These are phyloP conservation scores for Macrotrachela quadricornifera DNA, from an alignment of 1,140 invertebrate species.

Conservation along the genomic window DNA sequence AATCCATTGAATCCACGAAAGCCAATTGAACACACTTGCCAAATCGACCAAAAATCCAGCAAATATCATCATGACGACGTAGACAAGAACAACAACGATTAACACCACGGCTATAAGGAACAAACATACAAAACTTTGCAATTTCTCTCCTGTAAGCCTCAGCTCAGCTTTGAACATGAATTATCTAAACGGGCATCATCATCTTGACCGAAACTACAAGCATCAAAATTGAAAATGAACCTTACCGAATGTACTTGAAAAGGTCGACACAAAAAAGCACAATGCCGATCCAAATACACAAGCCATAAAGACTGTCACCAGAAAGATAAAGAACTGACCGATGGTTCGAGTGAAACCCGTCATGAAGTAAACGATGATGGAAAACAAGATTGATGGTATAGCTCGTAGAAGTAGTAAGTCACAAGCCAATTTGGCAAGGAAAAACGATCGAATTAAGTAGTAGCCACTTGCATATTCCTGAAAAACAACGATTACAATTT, in stretches of 20 bases:
- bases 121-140: too few species aligned
- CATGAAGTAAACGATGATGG: constrained; percentile 24
- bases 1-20: constrained; percentile 23
- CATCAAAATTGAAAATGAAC: too few species aligned
- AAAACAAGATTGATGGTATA: constrained; percentile 20
- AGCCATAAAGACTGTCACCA: constrained; percentile 17
- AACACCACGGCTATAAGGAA: constrained; percentile 14
- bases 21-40: constrained; percentile 17
- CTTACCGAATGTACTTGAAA: too few species aligned
- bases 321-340: constrained; percentile 20
- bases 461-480: constrained; percentile 19
- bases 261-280: constrained; percentile 20
- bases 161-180: too few species aligned
- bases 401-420: constrained; percentile 24
- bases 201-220: too few species aligned
- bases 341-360: constrained; percentile 20
- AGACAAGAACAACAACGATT: constrained; percentile 19
- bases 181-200: too few species aligned
- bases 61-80: constrained; percentile 29
- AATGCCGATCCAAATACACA: constrained; percentile 19
- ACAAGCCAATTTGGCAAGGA: constrained; percentile 25
- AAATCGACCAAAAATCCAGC: constrained; percentile 27
- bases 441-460: constrained; percentile 27
- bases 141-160: too few species aligned
- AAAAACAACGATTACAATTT: too few species aligned